Conservation (phyloP, 1,140 invertebrate genomes). For the Zaprionus ornatus region DNA sequence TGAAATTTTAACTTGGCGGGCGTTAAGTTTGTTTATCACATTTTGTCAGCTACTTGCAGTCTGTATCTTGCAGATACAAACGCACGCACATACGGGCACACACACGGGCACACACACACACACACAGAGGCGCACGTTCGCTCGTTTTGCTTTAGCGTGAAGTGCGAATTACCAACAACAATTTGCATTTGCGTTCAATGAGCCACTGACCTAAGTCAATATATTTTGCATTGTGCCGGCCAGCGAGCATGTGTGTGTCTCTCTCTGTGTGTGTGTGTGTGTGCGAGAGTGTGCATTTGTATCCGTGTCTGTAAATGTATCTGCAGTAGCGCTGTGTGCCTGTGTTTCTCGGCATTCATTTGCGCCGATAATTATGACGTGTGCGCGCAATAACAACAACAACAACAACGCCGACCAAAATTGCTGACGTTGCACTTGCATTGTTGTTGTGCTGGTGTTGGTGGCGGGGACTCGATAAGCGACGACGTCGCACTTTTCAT, state of each 20-base stretch:
- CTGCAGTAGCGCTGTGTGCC: conserved; percentile 28
- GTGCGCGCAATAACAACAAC: conserved; percentile 44
- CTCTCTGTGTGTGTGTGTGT: background rate
- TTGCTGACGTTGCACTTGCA: conserved; percentile 54
- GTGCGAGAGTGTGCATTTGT: conserved; percentile 52
- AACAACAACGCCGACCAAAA: conserved; percentile 16
- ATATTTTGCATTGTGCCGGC: conserved; percentile 76
- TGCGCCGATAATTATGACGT: conserved; percentile 78
- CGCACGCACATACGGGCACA: conserved; percentile 13
- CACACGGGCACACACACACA: background rate
- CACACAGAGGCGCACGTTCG: conserved; percentile 10
- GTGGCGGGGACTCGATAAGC: conserved; percentile 55
- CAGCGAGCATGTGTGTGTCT: conserved; percentile 1
- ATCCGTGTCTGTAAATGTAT: conserved; percentile 28
- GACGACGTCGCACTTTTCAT: conserved; percentile 64
- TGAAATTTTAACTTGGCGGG: conserved; percentile 65
- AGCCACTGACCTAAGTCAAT: conserved; percentile 83
- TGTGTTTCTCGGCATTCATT: conserved; percentile 57
- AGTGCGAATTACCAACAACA: conserved; percentile 79
- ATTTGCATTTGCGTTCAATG: conserved; percentile 83
- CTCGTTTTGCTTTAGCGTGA: conserved; percentile 49
- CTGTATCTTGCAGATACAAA: conserved; percentile 71
- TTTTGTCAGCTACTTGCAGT: conserved; percentile 77
- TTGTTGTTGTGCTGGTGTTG: conserved; percentile 35
- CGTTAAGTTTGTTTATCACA: conserved; percentile 78